phyloP scores from a whole-genome alignment of 2,888 invertebrate species.

The Trisateles emortualis region DNA sequence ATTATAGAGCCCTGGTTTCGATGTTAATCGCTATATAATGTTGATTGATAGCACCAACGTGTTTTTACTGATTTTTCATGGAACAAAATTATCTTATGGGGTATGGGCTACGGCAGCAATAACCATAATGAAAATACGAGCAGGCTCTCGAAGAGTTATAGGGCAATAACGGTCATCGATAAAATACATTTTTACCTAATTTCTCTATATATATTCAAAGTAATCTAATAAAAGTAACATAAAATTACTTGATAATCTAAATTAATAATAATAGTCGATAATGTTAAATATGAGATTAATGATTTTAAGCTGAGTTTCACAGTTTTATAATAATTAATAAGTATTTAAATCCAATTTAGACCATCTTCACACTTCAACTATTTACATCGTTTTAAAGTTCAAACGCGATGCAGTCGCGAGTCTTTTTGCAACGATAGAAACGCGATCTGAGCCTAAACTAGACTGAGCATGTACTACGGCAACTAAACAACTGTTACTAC shows the following conservation, averaged over 20 bases:
- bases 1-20: slow-evolving; percentile 58
- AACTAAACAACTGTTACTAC: too few relatives aligned
- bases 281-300: slow-evolving; percentile 36
- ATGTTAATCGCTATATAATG: slow-evolving; percentile 74
- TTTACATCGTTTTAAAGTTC: too few relatives aligned
- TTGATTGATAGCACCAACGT: slow-evolving; percentile 72
- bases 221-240: slow-evolving; percentile 35
- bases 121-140: slow-evolving; percentile 65
- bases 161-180: slow-evolving; percentile 55
- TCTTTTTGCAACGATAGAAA: too few relatives aligned
- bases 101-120: slow-evolving; percentile 53
- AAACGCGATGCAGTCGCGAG: too few relatives aligned
- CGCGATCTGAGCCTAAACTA: too few relatives aligned
- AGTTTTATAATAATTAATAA: not conserved
- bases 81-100: slow-evolving; percentile 61
- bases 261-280: slow-evolving; percentile 44
- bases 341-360: too few relatives aligned
- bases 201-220: slow-evolving; percentile 47
- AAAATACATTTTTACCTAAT: slow-evolving; percentile 48
- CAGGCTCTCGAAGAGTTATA: slow-evolving; percentile 57
- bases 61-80: slow-evolving; percentile 74
- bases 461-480: too few relatives aligned
- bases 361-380: too few relatives aligned
- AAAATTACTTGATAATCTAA: slow-evolving; percentile 29
- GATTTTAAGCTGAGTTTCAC: slow-evolving; percentile 19